A percentile compares a stretch with the other conserved stretches of the same genome.
phyloP scores from a whole-genome alignment of 2,113 vertebrate genomes.

The Eurystomus gularis region DNA sequence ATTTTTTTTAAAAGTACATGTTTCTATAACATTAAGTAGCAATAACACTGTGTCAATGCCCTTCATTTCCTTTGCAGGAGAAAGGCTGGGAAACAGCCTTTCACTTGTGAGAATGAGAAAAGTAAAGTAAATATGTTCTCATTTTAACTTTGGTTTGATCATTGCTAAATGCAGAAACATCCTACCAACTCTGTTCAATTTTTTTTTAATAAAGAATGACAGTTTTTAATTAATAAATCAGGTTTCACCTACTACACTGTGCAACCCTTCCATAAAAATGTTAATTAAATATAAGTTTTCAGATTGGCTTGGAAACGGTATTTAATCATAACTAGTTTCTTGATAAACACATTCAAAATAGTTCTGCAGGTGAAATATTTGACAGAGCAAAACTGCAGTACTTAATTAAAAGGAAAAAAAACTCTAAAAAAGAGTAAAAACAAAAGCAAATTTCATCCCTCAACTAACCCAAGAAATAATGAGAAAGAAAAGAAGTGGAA shows the following conservation, averaged over 20 bases:
- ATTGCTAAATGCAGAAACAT: not conserved
- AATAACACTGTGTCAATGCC: not conserved
- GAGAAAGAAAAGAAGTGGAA: conserved; percentile 30
- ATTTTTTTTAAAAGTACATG: too few relatives aligned
- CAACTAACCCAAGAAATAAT: not conserved
- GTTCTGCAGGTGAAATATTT: not conserved
- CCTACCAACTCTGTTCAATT: not conserved
- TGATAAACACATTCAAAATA: not conserved
- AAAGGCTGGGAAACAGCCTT: not conserved
- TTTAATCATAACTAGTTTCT: not conserved
- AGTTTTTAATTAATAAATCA: not conserved
- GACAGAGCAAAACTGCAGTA: not conserved
- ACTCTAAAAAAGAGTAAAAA: not conserved
- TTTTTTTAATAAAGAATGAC: not conserved
- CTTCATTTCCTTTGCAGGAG: not conserved
- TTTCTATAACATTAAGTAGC: not conserved
- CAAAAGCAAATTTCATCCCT: conserved; percentile 7
- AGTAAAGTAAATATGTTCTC: not conserved
- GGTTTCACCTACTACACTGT: not conserved
- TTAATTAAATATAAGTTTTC: not conserved
- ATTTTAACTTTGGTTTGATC: not conserved
- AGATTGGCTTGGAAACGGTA: not conserved
- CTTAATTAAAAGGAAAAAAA: not conserved
- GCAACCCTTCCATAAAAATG: not conserved
- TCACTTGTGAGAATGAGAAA: not conserved